phyloP scores from a whole-genome alignment of 2,888 invertebrate species.

The Heliconius ethilla region DNA sequence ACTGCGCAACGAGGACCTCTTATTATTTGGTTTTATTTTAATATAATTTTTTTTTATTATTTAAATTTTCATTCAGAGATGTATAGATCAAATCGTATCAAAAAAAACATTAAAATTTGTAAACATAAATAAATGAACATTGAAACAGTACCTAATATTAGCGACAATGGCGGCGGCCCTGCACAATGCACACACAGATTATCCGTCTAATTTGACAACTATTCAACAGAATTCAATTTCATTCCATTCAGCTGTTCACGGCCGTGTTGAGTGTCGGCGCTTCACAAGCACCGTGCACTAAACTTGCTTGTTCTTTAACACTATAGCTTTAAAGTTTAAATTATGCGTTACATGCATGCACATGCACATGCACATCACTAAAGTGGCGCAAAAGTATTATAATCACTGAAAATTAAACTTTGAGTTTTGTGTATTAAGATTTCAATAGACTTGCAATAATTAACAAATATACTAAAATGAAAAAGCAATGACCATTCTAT shows the following conservation, averaged over 20 bases:
- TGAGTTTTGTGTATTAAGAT: background rate
- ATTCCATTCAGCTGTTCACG: conserved; percentile 54
- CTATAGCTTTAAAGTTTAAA: background rate
- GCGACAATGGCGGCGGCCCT: conserved; percentile 57
- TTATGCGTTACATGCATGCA: background rate
- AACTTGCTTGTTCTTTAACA: conserved; percentile 5
- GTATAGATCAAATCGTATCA: background rate
- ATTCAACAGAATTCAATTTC: conserved; percentile 55
- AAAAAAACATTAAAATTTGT: background rate
- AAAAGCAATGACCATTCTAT: conserved; percentile 10
- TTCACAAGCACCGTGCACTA: conserved; percentile 46
- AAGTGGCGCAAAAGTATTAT: background rate
- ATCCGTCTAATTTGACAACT: conserved; percentile 68
- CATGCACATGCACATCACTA: background rate
- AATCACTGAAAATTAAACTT: conserved; percentile 18
- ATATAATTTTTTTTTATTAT: no score
- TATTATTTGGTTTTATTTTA: no score
- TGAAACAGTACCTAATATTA: conserved; percentile 53
- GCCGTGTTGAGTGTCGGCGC: conserved; percentile 62
- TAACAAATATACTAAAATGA: background rate
- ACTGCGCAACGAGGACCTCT: no score
- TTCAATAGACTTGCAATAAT: conserved; percentile 4
- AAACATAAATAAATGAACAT: background rate
- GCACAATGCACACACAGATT: conserved; percentile 61
- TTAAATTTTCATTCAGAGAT: background rate